Evolutionary conservation across 2,888 invertebrate genomes (phyloP).

Genomic region (Meiosimyza decipiens): DNA sequence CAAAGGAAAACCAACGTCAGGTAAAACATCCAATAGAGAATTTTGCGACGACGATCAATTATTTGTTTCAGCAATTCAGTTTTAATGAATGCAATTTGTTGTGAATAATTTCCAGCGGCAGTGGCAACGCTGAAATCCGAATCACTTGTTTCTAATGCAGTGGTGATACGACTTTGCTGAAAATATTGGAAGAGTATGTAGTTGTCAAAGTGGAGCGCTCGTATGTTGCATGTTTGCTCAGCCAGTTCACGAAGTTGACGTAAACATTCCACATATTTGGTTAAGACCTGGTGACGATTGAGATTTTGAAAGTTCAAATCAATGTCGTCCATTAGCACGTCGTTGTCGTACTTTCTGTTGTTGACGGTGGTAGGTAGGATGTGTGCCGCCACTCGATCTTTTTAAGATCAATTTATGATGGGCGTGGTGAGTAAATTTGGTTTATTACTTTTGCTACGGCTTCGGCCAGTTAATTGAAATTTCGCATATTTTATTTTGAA

Average conservation of each 20-base stretch:
- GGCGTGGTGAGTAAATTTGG: too few relatives aligned
- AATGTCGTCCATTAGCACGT: slow-evolving; percentile 42
- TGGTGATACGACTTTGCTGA: slow-evolving; percentile 53
- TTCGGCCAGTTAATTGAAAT: too few relatives aligned
- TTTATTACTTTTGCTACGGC: too few relatives aligned
- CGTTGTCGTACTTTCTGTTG: background rate
- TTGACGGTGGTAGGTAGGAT: background rate
- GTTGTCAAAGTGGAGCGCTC: slow-evolving; percentile 73
- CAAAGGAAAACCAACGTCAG: slow-evolving; percentile 60
- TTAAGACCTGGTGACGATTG: slow-evolving; percentile 61
- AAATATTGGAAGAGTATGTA: slow-evolving; percentile 72
- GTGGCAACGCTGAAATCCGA: slow-evolving; percentile 13
- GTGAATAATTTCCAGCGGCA: slow-evolving; percentile 27
- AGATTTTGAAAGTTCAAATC: slow-evolving; percentile 40
- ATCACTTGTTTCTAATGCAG: background rate
- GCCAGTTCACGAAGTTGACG: slow-evolving; percentile 72
- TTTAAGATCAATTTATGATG: background rate
- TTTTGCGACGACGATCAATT: slow-evolving; percentile 63
- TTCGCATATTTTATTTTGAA: too few relatives aligned
- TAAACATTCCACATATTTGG: slow-evolving; percentile 71
- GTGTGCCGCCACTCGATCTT: background rate
- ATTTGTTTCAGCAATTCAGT: slow-evolving; percentile 66
- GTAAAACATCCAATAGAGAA: slow-evolving; percentile 63
- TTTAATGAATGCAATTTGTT: slow-evolving; percentile 62
- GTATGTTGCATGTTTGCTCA: slow-evolving; percentile 70